phyloP scores from a whole-genome alignment of 2,888 invertebrate species.

The Trachelus troglodyta region DNA sequence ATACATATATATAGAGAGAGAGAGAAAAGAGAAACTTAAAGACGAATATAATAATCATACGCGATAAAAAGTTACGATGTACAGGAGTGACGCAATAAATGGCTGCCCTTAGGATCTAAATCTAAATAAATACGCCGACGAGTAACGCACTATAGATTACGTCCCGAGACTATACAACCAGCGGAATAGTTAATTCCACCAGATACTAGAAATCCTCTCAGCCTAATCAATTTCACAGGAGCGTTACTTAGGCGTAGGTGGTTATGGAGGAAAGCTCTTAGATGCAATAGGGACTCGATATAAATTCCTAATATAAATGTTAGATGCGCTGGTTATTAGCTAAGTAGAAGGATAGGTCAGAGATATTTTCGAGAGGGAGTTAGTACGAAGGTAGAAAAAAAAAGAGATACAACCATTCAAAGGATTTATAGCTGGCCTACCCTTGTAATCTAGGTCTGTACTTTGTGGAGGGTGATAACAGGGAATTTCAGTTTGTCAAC shows the following conservation, averaged over 20 bases:
- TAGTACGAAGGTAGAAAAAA: conserved; percentile 22
- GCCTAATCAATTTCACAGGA: not conserved
- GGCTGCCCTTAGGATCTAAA: too few relatives aligned
- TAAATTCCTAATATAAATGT: not conserved
- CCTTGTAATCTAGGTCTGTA: conserved; percentile 23
- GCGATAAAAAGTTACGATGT: too few relatives aligned
- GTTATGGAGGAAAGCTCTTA: not conserved
- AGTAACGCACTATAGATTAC: not conserved
- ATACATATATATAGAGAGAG: too few relatives aligned
- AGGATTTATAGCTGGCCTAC: conserved; percentile 4
- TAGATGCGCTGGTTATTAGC: conserved; percentile 14
- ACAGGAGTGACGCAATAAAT: too few relatives aligned
- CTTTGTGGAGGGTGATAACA: conserved; percentile 13
- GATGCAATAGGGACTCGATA: not conserved
- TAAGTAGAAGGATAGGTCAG: not conserved
- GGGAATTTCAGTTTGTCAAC: not conserved
- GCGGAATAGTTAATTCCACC: not conserved
- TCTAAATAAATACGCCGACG: too few relatives aligned
- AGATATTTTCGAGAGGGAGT: conserved; percentile 14
- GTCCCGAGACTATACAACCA: not conserved
- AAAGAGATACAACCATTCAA: conserved; percentile 15
- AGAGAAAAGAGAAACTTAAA: too few relatives aligned
- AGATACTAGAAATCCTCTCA: not conserved
- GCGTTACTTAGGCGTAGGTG: not conserved
- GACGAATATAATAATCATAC: too few relatives aligned